Percentiles rank a stretch among this genome's conserved stretches.
Evolutionary conservation across 2,888 invertebrate genomes (phyloP).

Genomic region (Agrypnus murinus): DNA sequence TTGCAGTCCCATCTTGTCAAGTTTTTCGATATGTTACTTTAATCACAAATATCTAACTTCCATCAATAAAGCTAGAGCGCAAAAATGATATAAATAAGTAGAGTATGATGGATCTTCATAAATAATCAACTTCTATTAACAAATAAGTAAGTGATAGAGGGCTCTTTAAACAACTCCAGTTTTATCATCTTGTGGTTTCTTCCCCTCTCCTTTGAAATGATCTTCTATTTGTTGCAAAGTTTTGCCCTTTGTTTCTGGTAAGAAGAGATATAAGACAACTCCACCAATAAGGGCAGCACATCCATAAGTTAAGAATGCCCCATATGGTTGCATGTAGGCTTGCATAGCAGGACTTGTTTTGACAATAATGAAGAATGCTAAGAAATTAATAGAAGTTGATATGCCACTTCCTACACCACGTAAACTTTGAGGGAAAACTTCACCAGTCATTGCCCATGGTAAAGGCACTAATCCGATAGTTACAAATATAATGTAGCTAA

Average conservation of each 20-base stretch:
- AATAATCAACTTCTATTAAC: too few species aligned
- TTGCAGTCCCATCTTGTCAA: too few species aligned
- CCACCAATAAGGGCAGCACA: constrained; percentile 66
- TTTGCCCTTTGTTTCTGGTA: constrained; percentile 70
- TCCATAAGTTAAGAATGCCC: constrained; percentile 71
- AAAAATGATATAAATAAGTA: constrained; percentile 5
- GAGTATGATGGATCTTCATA: too few species aligned
- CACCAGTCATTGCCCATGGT: constrained; percentile 75
- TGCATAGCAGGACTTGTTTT: constrained; percentile 67
- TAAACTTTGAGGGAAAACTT: constrained; percentile 73
- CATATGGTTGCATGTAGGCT: constrained; percentile 65
- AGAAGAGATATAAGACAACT: constrained; percentile 65
- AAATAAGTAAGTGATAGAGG: too few species aligned
- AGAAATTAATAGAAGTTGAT: constrained; percentile 71
- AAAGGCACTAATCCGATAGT: constrained; percentile 73
- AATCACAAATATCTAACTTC: too few species aligned
- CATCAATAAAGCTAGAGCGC: background rate
- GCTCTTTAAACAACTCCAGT: constrained; percentile 9
- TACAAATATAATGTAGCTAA: constrained; percentile 72
- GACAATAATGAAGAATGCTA: constrained; percentile 72
- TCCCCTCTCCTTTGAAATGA: constrained; percentile 66
- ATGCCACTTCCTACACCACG: constrained; percentile 72
- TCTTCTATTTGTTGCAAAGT: constrained; percentile 69
- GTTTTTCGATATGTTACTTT: too few species aligned
- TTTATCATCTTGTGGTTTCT: constrained; percentile 49